Evolutionary conservation across 1,140 invertebrate genomes (phyloP), one percentile per base, ranked within the genome.

Genomic region (Ceratosolen fusciceps): DNA sequence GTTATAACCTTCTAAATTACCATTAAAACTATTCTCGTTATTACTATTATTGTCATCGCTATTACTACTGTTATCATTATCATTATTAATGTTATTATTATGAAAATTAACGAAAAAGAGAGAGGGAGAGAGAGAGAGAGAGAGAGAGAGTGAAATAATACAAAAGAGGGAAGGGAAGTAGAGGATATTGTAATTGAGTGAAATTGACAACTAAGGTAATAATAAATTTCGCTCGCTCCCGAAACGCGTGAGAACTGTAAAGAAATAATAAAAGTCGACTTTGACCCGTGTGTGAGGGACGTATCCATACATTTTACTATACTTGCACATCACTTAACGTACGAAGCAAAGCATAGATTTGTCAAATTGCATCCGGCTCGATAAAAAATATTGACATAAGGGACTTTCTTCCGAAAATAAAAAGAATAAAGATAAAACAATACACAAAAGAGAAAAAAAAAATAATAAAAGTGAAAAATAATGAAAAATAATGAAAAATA

Each of bases 351-450:
- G 4, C 1, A 37, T 31, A 43, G 10, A 37, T 73, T 54, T 73
- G 74, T 67, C 54, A 47, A 74, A 74, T 52, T 73, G 47, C 37
- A 43, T 31, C 39, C 19, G 68, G 43, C 60, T 70, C 79, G 73
- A 80, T 80, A 60, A 76, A 80, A n/a, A 76, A 68, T 68, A 75
- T 80, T 80, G 79, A 76, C 73, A 72, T 29, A 76, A 72, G 73
- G 60, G 65, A 80, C 71, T 68, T 79, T 79, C 68, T 74, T 49
- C 49, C 52, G 52, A n/a, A n/a, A n/a, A n/a, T n/a, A n/a, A n/a
- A n/a, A n/a, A n/a, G n/a, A n/a, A n/a, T n/a, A n/a, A n/a, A n/a
- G n/a, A n/a, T n/a, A n/a, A n/a, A n/a, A n/a, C n/a, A n/a, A n/a
- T n/a, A n/a, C n/a, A n/a, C n/a, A n/a, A n/a, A n/a, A n/a, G n/a